Base-by-base conservation (phyloP, 2,888 invertebrate species). In the Dasysyrphus tricinctus region DNA sequence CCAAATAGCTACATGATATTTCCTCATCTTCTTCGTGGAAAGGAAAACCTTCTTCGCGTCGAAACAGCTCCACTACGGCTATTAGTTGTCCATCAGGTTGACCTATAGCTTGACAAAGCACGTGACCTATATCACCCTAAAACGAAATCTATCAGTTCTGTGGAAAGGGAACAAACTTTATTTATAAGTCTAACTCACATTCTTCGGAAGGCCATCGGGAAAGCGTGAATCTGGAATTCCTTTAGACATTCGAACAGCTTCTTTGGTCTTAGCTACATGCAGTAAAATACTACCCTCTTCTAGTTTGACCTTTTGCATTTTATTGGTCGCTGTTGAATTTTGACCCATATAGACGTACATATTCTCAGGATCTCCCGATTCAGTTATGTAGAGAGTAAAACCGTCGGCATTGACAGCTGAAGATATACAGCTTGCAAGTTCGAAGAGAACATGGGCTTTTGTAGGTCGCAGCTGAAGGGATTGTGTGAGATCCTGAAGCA, bases 21-120 rank as follows among this genome's bases (percentile, higher is more conserved):
- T 96, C 95, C 91, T 96, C 95, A 88, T 96, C 96, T 88, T 94
- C 94, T 83, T 94, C 94, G 77, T 94, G 93, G 90, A 96, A 96
- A 34, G 92, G 92, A 0, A 93, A 92, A 0, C 92, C 91, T 0
- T 92, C 88, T 70, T 92, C 93, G 54, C 92, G 91, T n/a, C 96
- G 92, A 93, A 95, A 95, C 89, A 96, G 92, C 91, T 96, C 96
- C 56, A 96, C 92, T 1, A 96, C 94, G 51, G 95, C 96, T 70
- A 94, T 93, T 42, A 95, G 92, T 89, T 94, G 94, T 0, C 95
- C 95, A 88, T 94, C 94, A 1, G 95, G 94, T 88, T 94, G 94
- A 2, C 95, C 92, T 63, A 96, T 93, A 0, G 96, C 95, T 89
- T 95, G 94, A 88, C 94, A 94, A 85, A 95, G 91, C 5, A 94